Percentiles rank a stretch among this genome's conserved stretches.
phyloP scores from a whole-genome alignment of 2,797 vertebrate species.

The Silurus lanzhouensis region DNA sequence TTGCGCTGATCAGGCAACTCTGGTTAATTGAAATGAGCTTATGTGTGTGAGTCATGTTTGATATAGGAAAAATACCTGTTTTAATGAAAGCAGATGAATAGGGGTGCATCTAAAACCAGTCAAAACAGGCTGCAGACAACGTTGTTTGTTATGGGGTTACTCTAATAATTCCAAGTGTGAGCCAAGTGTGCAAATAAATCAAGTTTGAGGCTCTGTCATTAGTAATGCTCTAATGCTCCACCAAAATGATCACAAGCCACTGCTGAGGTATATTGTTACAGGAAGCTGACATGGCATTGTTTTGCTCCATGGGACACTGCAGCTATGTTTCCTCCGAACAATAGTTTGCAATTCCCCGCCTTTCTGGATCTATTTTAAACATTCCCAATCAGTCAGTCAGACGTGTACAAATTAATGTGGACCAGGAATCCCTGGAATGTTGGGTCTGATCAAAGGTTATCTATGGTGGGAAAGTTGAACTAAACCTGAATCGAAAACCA shows the following conservation, averaged over 20 bases:
- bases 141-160: neutral
- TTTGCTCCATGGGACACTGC: neutral
- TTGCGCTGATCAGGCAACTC: neutral
- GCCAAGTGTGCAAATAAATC: neutral
- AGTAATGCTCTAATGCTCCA: neutral
- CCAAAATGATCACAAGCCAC: neutral
- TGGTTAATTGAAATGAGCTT: neutral
- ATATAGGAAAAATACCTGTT: neutral
- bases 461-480: conserved; percentile 17
- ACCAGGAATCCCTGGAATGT: conserved; percentile 21
- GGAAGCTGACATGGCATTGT: conserved; percentile 27
- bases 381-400: neutral
- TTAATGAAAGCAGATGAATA: neutral
- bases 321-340: conserved; percentile 19
- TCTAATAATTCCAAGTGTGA: neutral
- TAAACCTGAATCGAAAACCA: neutral
- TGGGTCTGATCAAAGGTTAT: conserved; percentile 1
- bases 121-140: neutral
- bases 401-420: neutral
- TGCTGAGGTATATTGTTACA: neutral
- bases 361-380: conserved; percentile 29
- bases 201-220: neutral
- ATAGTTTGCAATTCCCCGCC: conserved; percentile 3
- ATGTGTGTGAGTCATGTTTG: neutral
- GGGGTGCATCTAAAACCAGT: neutral